phyloP scores from a whole-genome alignment of 2,797 vertebrate species.

The Ctenopoma kingsleyae region DNA sequence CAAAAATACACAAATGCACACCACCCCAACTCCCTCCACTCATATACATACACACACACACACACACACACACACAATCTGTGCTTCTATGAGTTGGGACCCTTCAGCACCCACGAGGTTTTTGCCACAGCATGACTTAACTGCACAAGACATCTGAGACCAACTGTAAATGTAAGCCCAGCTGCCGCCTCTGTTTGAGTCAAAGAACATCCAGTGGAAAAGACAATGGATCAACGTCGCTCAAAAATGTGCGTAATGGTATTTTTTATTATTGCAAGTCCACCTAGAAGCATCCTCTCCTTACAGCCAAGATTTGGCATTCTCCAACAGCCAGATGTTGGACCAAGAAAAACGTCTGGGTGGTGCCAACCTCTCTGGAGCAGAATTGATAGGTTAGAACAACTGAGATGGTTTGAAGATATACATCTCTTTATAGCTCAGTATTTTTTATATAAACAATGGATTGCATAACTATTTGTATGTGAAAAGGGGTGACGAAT shows the following conservation, averaged over 20 bases:
- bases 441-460: not conserved
- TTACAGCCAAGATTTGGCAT: slow-evolving; percentile 48
- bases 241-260: slow-evolving; percentile 68
- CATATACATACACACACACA: slow-evolving; percentile 6
- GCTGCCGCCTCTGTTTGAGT: slow-evolving; percentile 37
- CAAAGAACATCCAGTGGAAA: slow-evolving; percentile 49
- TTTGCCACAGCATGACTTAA: slow-evolving; percentile 50
- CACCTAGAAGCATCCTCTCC: slow-evolving; percentile 59
- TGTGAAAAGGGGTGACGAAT: not conserved
- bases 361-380: slow-evolving; percentile 46
- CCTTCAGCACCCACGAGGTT: slow-evolving; percentile 27
- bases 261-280: slow-evolving; percentile 73
- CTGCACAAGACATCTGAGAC: slow-evolving; percentile 25
- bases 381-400: slow-evolving; percentile 12
- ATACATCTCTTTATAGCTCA: slow-evolving; percentile 13
- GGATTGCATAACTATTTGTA: not conserved
- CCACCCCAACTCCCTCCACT: not conserved
- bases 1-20: slow-evolving; percentile 10
- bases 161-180: slow-evolving; percentile 40
- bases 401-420: slow-evolving; percentile 16
- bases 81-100: slow-evolving; percentile 4
- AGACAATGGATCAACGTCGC: slow-evolving; percentile 66
- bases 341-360: slow-evolving; percentile 31
- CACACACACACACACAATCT: not conserved
- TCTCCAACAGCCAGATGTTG: slow-evolving; percentile 69